Evolutionary conservation across 2,888 invertebrate species (phyloP), one percentile per base, ranked within the genome.

Genomic region (Helicoverpa assulta): DNA sequence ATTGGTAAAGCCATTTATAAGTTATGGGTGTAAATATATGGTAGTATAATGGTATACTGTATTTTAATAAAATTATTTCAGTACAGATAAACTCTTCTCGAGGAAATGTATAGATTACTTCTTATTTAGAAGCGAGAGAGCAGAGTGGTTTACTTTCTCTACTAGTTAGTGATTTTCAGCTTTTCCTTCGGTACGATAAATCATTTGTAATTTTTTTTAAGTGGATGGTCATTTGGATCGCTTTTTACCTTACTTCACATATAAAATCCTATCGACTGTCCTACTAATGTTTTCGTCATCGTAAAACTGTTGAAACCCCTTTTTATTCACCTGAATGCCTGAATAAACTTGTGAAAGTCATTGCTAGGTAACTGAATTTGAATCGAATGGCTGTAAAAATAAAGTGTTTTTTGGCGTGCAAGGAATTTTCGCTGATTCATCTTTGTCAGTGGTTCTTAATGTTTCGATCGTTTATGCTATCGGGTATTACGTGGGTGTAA

Each of bases 371-470:
- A 40, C 37, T 58, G 40, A 64, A 69, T 67, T 66, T 56, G 21
- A 66, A 73, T 54, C 61, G 1, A 67, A 69, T 52, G 7, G 0
- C 10, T 5, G 26, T 33, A 3, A 19, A 43, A 29, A 55, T 81
- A 73, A 63, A 74, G 67, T 67, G 10, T n/a, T 33, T 67, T 83
- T 77, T 81, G 21, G 51, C 37, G 14, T 68, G 56, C 26, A 52
- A 47, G 51, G 18, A 67, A 59, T 64, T 33, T 61, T 59, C 47
- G 84, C 78, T 67, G 69, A 78, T 50, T 83, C 70, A 78, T 68
- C 60, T 12, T 8, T 60, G 83, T 74, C 69, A 77, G 67, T 51
- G 67, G 53, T 62, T 74, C 69, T 77, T 81, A 78, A 81, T 83
- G 65, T 33, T 21, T 47, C 12, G 60, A 78, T 76, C 73, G 76